A percentile compares a stretch with the other conserved stretches of the same genome.
phyloP scores from a whole-genome alignment of 2,113 vertebrate genomes.

The Romanogobio albipinnatus region DNA sequence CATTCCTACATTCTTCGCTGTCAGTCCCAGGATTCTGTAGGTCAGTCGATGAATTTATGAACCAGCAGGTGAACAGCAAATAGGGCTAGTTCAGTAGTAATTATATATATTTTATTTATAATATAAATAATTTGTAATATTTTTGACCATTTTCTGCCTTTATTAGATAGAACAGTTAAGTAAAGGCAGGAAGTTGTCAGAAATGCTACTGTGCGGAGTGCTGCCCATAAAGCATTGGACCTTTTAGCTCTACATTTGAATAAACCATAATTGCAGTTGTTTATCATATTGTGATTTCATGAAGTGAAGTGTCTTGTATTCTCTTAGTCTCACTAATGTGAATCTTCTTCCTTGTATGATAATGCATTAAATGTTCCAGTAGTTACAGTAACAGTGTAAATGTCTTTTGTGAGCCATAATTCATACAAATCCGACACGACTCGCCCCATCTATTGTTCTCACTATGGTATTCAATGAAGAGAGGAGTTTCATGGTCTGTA shows the following conservation, averaged over 20 bases:
- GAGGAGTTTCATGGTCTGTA: not conserved
- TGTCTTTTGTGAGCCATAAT: slow-evolving; percentile 12
- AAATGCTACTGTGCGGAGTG: not conserved
- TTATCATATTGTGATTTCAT: too few species aligned
- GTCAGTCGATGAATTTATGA: too few species aligned
- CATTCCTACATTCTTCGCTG: too few species aligned
- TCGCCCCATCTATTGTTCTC: slow-evolving; percentile 4
- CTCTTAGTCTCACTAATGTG: not conserved
- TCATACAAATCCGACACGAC: not conserved
- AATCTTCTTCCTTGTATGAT: not conserved
- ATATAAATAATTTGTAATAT: too few species aligned
- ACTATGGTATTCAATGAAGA: not conserved
- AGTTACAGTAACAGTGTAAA: not conserved
- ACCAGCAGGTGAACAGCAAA: too few species aligned
- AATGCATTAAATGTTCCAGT: not conserved
- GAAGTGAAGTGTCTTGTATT: not conserved
- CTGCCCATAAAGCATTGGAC: not conserved
- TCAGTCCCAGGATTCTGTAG: too few species aligned
- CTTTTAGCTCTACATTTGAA: not conserved
- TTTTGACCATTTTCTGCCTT: too few species aligned
- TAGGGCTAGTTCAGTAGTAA: too few species aligned
- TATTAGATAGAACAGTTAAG: too few species aligned
- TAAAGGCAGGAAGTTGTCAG: not conserved
- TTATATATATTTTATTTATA: too few species aligned
- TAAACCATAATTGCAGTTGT: not conserved